Evolutionary conservation across 2,888 invertebrate species (phyloP).

Genomic region (Norana najaformis): DNA sequence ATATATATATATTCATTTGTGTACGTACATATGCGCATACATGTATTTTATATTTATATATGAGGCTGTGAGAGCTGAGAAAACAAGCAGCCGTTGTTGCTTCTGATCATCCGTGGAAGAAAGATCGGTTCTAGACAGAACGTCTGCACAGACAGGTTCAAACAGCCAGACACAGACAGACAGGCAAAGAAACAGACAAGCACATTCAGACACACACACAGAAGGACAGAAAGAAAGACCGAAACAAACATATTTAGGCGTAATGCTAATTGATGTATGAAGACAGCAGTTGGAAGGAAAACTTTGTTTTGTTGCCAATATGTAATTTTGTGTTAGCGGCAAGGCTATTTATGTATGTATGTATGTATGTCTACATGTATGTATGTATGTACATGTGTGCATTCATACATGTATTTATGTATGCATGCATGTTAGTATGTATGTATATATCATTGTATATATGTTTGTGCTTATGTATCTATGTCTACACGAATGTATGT

Average conservation of each 20-base stretch:
- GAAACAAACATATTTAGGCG: neutral
- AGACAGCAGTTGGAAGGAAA: no score
- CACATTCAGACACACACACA: neutral
- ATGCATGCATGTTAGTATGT: neutral
- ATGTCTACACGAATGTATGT: no score
- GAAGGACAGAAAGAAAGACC: neutral
- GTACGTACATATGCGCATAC: no score
- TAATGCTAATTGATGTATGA: no score
- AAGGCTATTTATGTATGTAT: no score
- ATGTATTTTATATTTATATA: neutral
- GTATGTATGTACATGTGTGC: neutral
- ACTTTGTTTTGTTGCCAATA: no score
- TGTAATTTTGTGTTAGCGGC: no score
- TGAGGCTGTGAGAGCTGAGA: neutral
- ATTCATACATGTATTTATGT: slow-evolving; percentile 22
- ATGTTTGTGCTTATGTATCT: no score
- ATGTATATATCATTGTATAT: neutral
- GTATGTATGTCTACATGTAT: no score
- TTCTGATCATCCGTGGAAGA: neutral
- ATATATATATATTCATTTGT: neutral
- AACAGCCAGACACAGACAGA: neutral
- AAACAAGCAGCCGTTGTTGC: neutral
- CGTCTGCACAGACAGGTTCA: neutral
- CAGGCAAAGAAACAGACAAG: neutral
- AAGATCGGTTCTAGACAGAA: neutral